These are phyloP conservation scores for Rhagonycha lutea DNA, from an alignment of 2,888 invertebrate species.

Conservation along the genomic window DNA sequence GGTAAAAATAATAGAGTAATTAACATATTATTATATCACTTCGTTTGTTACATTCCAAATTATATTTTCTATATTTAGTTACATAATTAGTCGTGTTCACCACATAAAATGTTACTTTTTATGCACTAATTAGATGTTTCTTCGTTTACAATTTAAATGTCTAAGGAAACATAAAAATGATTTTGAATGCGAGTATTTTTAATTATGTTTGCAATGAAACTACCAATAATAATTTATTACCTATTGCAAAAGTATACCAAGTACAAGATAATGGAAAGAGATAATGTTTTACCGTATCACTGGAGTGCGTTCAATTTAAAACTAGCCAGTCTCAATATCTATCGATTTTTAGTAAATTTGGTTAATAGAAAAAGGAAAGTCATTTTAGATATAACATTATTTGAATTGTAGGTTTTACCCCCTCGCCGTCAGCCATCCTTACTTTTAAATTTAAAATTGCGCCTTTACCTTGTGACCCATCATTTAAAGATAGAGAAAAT, in stretches of 20 bases:
- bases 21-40: conserved; percentile 1
- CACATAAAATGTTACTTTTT: neutral
- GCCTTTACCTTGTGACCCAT: no score
- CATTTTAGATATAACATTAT: no score
- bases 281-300: neutral
- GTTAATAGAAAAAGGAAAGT: no score
- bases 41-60: neutral
- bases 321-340: no score
- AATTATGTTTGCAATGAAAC: neutral
- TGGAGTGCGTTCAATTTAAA: no score
- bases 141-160: neutral
- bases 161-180: neutral
- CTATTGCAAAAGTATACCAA: neutral
- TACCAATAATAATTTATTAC: neutral
- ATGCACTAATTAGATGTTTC: neutral
- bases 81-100: neutral
- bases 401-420: no score
- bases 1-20: neutral
- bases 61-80: neutral
- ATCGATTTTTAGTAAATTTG: no score
- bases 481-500: no score
- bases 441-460: no score
- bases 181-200: neutral
- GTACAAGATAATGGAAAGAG: neutral
- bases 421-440: no score